Percentiles rank a stretch among this genome's conserved stretches.
Evolutionary conservation across 2,113 vertebrate genomes (phyloP).

Genomic region (Daphoenositta chrysoptera): DNA sequence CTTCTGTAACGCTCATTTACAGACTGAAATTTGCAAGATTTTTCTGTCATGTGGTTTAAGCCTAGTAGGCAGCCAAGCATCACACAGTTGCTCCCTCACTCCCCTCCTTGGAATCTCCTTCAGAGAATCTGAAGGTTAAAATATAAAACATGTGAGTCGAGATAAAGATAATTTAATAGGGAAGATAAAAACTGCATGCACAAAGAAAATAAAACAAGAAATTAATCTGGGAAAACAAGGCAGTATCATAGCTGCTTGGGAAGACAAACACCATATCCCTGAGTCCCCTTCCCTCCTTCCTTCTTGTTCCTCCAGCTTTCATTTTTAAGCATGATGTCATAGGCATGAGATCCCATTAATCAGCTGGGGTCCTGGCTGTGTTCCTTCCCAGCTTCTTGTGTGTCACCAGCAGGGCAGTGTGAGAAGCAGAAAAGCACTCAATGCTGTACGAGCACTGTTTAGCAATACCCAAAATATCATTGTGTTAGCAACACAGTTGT

Average conservation of each 20-base stretch:
- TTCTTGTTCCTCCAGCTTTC: background rate
- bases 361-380: fast-evolving
- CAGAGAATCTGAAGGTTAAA: background rate
- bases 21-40: background rate
- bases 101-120: background rate
- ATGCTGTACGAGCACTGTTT: fast-evolving
- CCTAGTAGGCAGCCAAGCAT: background rate
- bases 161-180: background rate
- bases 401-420: no score
- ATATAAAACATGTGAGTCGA: background rate
- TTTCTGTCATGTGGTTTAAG: background rate
- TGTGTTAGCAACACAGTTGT: background rate
- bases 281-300: background rate
- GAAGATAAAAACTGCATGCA: background rate
- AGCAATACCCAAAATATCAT: background rate
- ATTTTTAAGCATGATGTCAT: background rate
- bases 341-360: background rate
- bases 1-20: background rate
- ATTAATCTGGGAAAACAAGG: background rate
- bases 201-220: background rate
- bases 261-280: background rate
- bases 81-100: background rate
- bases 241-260: background rate
- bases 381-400: background rate
- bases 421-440: background rate